Percentiles rank a stretch among this genome's conserved stretches.
Conservation (phyloP, 2,797 vertebrate genomes). For the Sebastes oblongus region DNA sequence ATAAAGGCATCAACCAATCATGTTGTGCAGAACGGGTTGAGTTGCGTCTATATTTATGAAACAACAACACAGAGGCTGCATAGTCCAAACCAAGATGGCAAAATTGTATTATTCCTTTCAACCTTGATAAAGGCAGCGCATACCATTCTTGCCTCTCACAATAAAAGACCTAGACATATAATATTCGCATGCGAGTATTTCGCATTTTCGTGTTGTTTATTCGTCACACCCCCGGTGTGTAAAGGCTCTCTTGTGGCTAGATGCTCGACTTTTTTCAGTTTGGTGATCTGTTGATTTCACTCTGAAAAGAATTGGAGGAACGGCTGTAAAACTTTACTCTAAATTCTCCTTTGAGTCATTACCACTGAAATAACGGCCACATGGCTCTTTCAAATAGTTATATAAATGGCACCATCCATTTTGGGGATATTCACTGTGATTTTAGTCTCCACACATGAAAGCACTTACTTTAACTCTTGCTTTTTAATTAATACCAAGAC, state of each 20-base stretch:
- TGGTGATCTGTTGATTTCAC: not conserved
- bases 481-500: conserved; percentile 8
- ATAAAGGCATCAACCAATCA: no score
- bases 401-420: not conserved
- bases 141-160: no score
- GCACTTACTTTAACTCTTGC: not conserved
- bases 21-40: no score
- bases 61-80: no score
- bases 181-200: no score
- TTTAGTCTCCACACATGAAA: not conserved
- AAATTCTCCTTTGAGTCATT: not conserved
- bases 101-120: no score
- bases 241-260: not conserved
- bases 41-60: no score
- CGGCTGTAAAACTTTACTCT: not conserved
- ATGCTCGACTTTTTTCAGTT: not conserved
- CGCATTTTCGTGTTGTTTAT: no score
- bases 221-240: no score
- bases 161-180: no score
- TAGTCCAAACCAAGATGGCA: no score
- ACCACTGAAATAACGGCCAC: not conserved
- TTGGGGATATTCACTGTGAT: not conserved
- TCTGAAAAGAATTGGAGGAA: not conserved
- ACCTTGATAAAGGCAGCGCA: no score
- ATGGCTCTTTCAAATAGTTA: not conserved